Evolutionary conservation across 2,888 invertebrate genomes (phyloP), one percentile per base, ranked within the genome.

Genomic region (Teleiodes luculella): DNA sequence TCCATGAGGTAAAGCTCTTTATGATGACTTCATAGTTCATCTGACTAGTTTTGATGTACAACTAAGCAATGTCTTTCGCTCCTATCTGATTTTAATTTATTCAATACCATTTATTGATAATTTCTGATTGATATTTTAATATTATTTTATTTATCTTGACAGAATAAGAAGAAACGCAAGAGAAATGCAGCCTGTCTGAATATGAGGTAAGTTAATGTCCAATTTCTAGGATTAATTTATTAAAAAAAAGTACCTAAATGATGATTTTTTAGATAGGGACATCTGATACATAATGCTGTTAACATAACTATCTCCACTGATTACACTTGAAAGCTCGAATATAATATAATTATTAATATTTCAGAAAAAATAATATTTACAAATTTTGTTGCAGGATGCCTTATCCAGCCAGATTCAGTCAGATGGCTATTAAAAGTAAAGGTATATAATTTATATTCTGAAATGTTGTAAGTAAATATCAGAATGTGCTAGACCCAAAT

Each of bases 191-290:
- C 3, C 24, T n/a, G n/a, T n/a, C n/a, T n/a, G n/a, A 24, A 3
- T 24, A 24, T 24, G 24, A n/a, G 18, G 39, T 39, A 18, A 18
- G 39, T 18, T 16, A 5, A 5, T 30, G 11, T 30, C 30, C n/a
- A n/a, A 45, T 1, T 5, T 31, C 1, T 47, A 24, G 2, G 7
- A 33, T 1, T 18, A 1, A n/a, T 20, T 24, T 39, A 14, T 39
- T 37, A 31, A 2, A 14, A 14, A 36, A 43, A 18, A 31, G 31
- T 31, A 16, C 14, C 18, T 11, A 60, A 52, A 74, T 85, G 84
- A 85, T 85, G 85, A 85, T 57, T 71, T 64, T 62, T 64, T 62
- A 74, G 84, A 84, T 85, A 84, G 83, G 85, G 85, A 85, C 85
- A 85, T 85, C 84, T 81, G 74, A 85, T 52, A 60, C 53, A 78